These are phyloP conservation scores for Mixornis gularis DNA, from an alignment of 2,113 vertebrate species.

Conservation along the genomic window DNA sequence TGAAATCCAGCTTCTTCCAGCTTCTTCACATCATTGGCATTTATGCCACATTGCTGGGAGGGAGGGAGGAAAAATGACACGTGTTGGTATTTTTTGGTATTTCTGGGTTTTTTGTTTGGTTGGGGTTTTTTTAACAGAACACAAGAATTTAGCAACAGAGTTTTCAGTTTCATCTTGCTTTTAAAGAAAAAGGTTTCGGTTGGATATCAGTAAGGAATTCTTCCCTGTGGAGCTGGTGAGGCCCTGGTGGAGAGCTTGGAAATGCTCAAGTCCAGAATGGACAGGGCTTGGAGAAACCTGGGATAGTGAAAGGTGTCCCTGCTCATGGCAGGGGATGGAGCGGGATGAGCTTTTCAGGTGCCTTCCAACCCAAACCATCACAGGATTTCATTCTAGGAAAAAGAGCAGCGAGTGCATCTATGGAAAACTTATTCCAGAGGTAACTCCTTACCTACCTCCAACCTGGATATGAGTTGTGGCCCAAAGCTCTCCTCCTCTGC, in stretches of 20 bases:
- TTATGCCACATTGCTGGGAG: constrained; percentile 89
- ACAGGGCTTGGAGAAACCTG: background rate
- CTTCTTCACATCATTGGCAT: constrained; percentile 92
- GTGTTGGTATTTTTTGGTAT: background rate
- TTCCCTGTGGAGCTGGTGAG: background rate
- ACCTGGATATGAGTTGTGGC: constrained; percentile 83
- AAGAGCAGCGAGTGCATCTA: accelerated
- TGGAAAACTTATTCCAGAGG: background rate
- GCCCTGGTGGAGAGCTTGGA: background rate
- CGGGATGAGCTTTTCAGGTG: background rate
- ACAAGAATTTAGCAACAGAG: background rate
- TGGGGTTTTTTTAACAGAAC: background rate
- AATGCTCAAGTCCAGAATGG: background rate
- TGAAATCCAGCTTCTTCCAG: constrained; percentile 95
- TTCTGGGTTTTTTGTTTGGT: background rate
- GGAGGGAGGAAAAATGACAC: background rate
- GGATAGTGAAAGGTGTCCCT: background rate
- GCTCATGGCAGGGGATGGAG: background rate
- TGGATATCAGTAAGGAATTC: background rate
- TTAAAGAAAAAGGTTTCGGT: background rate
- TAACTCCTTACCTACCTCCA: constrained; percentile 78
- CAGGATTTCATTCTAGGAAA: background rate
- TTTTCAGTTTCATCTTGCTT: background rate
- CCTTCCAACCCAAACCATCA: background rate
- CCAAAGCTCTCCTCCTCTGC: constrained; percentile 89